Evolutionary conservation across 2,888 invertebrate genomes (phyloP).

Genomic region (Carpatolechia fugitivella): DNA sequence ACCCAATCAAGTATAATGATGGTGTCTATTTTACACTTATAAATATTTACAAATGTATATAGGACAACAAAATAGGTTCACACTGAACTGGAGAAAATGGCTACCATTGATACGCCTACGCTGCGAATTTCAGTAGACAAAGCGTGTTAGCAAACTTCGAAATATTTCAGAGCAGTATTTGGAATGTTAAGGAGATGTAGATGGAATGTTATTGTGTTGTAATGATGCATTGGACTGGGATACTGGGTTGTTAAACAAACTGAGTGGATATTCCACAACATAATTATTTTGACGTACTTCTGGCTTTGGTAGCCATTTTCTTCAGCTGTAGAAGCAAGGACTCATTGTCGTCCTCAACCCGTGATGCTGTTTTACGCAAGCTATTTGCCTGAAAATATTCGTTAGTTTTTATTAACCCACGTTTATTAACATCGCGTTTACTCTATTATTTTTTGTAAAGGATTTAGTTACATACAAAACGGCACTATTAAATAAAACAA

Average conservation of each 20-base stretch:
- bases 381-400: conserved; percentile 87
- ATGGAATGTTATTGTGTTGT: conserved; percentile 26
- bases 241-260: conserved; percentile 23
- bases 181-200: conserved; percentile 30
- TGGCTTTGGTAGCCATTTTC: conserved; percentile 94
- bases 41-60: conserved; percentile 1
- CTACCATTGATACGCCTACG: conserved; percentile 67
- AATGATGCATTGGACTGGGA: conserved; percentile 23
- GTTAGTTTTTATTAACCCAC: conserved; percentile 55
- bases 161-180: conserved; percentile 39
- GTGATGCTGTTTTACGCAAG: conserved; percentile 92
- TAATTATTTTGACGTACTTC: conserved; percentile 82
- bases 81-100: conserved; percentile 73
- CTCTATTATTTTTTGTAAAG: conserved; percentile 28
- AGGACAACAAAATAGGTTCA: conserved; percentile 16
- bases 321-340: conserved; percentile 96
- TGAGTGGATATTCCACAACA: conserved; percentile 51
- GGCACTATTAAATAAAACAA: conserved; percentile 38
- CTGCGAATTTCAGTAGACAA: conserved; percentile 42
- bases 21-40: conserved; percentile 12
- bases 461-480: conserved; percentile 38
- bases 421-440: conserved; percentile 14
- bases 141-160: conserved; percentile 64
- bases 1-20: conserved; percentile 39
- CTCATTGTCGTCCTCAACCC: conserved; percentile 98